Percentiles rank a stretch among this genome's conserved stretches.
Evolutionary conservation across 2,888 invertebrate species (phyloP).

Genomic region (Drosophila helvetica): DNA sequence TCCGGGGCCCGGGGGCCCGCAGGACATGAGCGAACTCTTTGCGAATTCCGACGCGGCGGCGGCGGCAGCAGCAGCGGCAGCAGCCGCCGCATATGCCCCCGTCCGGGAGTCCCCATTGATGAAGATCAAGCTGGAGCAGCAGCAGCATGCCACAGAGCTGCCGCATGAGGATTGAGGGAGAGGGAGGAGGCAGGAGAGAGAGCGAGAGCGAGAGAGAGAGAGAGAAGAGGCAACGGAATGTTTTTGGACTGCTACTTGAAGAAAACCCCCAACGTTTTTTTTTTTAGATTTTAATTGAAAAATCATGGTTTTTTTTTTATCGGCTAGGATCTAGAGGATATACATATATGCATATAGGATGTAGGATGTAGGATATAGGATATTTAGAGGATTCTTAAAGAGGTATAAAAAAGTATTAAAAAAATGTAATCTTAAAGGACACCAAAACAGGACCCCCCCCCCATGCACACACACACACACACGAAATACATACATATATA

Average conservation of each 20-base stretch:
- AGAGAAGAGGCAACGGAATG: conserved; percentile 35
- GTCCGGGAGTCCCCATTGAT: conserved; percentile 79
- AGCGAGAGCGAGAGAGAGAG: conserved; percentile 6
- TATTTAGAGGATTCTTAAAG: neutral
- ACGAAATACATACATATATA: conserved; percentile 31
- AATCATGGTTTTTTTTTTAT: conserved; percentile 64
- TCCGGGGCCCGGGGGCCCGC: conserved; percentile 58
- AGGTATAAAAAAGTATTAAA: conserved; percentile 56
- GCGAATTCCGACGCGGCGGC: conserved; percentile 69
- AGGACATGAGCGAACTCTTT: conserved; percentile 81
- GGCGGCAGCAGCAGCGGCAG: conserved; percentile 63
- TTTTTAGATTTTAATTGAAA: conserved; percentile 55
- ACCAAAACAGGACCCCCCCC: conserved; percentile 10
- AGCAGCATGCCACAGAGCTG: conserved; percentile 80
- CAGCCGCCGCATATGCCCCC: conserved; percentile 73
- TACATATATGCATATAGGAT: neutral
- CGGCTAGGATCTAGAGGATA: conserved; percentile 48
- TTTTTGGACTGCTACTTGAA: conserved; percentile 82
- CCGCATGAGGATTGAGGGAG: conserved; percentile 81
- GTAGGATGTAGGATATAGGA: neutral
- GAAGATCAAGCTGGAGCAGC: conserved; percentile 82
- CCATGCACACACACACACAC: conserved; percentile 17
- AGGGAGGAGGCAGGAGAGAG: conserved; percentile 5
- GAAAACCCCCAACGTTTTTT: conserved; percentile 71
- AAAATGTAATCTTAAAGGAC: conserved; percentile 44